Percentiles rank a stretch among this genome's conserved stretches.
phyloP scores from a whole-genome alignment of 1,140 invertebrate genomes.

The Tetragonula clypearis region DNA sequence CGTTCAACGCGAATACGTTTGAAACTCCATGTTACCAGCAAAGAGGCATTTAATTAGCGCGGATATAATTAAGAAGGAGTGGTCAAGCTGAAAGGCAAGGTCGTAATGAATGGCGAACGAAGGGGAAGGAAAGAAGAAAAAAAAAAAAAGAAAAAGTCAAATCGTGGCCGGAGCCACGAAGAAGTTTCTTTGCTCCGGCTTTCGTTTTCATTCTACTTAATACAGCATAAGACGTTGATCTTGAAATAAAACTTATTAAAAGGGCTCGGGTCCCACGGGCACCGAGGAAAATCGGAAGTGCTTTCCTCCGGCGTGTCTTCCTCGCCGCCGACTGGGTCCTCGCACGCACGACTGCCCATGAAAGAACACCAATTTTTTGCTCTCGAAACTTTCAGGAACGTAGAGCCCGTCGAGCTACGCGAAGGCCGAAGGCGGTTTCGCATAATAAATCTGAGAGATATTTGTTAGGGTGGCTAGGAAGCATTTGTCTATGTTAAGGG shows the following conservation, averaged over 20 bases:
- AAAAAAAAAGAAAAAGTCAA: conserved; percentile 29
- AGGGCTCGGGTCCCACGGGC: conserved; percentile 37
- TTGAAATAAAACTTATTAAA: conserved; percentile 56
- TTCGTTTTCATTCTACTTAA: conserved; percentile 53
- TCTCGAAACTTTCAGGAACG: conserved; percentile 63
- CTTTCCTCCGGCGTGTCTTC: conserved; percentile 62
- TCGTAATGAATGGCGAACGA: conserved; percentile 44
- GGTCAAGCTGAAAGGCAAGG: conserved; percentile 47
- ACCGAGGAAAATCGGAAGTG: conserved; percentile 39
- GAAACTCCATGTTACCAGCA: background rate
- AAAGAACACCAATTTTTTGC: conserved; percentile 70
- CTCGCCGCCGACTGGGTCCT: background rate
- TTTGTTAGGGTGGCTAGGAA: conserved; percentile 74
- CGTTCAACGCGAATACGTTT: background rate
- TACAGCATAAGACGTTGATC: conserved; percentile 51
- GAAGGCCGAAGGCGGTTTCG: conserved; percentile 66
- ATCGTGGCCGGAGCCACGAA: background rate
- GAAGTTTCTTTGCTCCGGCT: conserved; percentile 39
- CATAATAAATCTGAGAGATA: conserved; percentile 80
- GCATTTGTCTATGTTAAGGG: conserved; percentile 77
- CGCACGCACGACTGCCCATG: conserved; percentile 58
- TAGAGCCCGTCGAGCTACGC: conserved; percentile 50
- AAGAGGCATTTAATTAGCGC: conserved; percentile 38
- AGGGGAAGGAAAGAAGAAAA: too few species aligned
- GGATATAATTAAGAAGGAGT: conserved; percentile 36